Evolutionary conservation across 2,888 invertebrate genomes (phyloP).

Genomic region (Scelioninae gen. 1): DNA sequence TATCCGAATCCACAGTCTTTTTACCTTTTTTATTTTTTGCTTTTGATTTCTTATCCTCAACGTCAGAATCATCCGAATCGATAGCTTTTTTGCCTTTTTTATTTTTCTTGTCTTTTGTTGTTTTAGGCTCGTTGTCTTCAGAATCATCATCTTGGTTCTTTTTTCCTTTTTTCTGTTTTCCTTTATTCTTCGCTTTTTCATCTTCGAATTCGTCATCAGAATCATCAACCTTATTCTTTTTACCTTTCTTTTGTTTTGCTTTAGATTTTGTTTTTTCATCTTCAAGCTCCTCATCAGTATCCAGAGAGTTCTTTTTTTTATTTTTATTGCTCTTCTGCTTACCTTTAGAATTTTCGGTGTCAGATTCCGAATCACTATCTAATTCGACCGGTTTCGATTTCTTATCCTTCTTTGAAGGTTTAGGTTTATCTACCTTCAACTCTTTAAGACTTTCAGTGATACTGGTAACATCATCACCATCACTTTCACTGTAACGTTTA

Average conservation of each 20-base stretch:
- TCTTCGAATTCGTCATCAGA: constrained; percentile 69
- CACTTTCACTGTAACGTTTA: constrained; percentile 86
- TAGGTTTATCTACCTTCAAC: constrained; percentile 86
- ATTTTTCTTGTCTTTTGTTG: constrained; percentile 76
- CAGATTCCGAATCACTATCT: constrained; percentile 72
- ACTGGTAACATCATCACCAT: constrained; percentile 82
- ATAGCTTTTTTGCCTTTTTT: constrained; percentile 82
- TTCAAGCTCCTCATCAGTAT: constrained; percentile 85
- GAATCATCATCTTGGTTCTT: constrained; percentile 74
- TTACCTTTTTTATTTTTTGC: constrained; percentile 68
- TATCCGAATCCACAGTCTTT: constrained; percentile 83
- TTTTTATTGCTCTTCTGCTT: constrained; percentile 74
- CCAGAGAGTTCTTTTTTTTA: constrained; percentile 74
- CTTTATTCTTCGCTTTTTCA: constrained; percentile 83
- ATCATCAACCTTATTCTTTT: constrained; percentile 74
- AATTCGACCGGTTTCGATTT: constrained; percentile 83
- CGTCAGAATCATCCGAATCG: constrained; percentile 82
- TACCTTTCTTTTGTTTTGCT: constrained; percentile 80
- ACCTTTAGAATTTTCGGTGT: constrained; percentile 69
- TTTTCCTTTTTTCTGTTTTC: constrained; percentile 79
- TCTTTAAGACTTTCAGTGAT: constrained; percentile 87
- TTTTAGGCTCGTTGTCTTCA: constrained; percentile 75
- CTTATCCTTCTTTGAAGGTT: constrained; percentile 78
- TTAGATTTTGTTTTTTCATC: constrained; percentile 83
- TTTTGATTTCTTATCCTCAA: constrained; percentile 71